Evolutionary conservation across 1,140 invertebrate genomes (phyloP).

Genomic region (Bicyclus anynana): DNA sequence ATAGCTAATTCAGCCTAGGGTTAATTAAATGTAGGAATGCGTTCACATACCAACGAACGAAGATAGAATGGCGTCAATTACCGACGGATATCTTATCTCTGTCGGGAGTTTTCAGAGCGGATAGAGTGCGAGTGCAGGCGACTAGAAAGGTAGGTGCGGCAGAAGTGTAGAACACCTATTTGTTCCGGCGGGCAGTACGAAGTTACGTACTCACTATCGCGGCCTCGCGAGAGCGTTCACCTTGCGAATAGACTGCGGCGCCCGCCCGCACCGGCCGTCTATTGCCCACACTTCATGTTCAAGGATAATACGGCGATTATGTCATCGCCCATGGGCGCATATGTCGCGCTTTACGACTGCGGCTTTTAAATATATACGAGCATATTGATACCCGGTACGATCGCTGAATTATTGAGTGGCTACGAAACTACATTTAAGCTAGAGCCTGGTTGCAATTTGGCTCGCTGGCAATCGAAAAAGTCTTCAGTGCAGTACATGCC

Average conservation of each 20-base stretch:
- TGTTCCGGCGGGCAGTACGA: conserved; percentile 48
- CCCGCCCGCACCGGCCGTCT: conserved; percentile 34
- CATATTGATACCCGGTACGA: too few species aligned
- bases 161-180: conserved; percentile 28
- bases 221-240: conserved; percentile 69
- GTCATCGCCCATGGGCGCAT: conserved; percentile 40
- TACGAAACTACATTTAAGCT: too few species aligned
- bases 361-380: background rate
- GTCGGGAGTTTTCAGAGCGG: conserved; percentile 9
- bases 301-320: conserved; percentile 59
- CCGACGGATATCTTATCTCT: conserved; percentile 14
- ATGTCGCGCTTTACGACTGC: conserved; percentile 5
- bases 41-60: background rate
- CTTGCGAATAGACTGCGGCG: conserved; percentile 53
- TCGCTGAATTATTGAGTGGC: too few species aligned
- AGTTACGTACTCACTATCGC: conserved; percentile 32
- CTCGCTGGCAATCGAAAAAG: too few species aligned
- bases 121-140: conserved; percentile 10
- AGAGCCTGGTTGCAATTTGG: too few species aligned
- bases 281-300: conserved; percentile 54
- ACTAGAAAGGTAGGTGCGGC: conserved; percentile 17
- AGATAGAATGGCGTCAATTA: conserved; percentile 6
- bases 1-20: background rate
- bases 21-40: background rate
- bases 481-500: too few species aligned